Base-by-base conservation (phyloP, 1,140 invertebrate species). In the Atta texana region DNA sequence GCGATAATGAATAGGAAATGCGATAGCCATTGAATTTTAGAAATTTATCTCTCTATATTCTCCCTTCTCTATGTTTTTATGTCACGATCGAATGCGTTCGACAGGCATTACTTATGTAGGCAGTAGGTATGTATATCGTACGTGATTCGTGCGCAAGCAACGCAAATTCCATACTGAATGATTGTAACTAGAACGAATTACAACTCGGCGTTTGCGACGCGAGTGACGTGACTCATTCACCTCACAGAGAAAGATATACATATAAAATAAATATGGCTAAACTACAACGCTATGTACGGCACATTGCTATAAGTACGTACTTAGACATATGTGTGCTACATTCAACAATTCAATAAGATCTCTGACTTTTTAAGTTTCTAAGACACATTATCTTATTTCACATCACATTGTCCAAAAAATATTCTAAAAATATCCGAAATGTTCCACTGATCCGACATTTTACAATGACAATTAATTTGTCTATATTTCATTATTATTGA, bases 181-280 rank as follows among this genome's bases (percentile, higher is more conserved):
- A 89, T 89, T 88, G 78, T 82, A 82, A 74, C 59, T 81, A 85
- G 77, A 87, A 16, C 28, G 28, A 51, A 51, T 31, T 53, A 51
- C 28, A 53, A n/a, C 28, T 74, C 24, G 28, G 44, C 49, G 74
- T 10, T 12, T 44, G 8, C 85, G 87, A 57, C 68, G 66, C 68
- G 81, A 88, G 66, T 88, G 66, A 78, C 55, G 59, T 88, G 74
- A 78, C 61, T 69, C 87, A 88, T 28, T 64, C 88, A 87, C 71
- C 76, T 87, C 72, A 64, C 51, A 66, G 66, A 80, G 64, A 86
- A 80, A 85, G 78, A 88, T 82, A 88, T 72, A 44, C 39, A 44
- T 44, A 44, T 44, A 12, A 44, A 44, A 44, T 44, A 86, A 85
- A 74, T 88, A 61, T 3, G 28, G 12, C 6, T 51, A 16, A 21